Base-by-base conservation (phyloP, 2,113 vertebrate species). In the Hippocampus mohnikei region DNA sequence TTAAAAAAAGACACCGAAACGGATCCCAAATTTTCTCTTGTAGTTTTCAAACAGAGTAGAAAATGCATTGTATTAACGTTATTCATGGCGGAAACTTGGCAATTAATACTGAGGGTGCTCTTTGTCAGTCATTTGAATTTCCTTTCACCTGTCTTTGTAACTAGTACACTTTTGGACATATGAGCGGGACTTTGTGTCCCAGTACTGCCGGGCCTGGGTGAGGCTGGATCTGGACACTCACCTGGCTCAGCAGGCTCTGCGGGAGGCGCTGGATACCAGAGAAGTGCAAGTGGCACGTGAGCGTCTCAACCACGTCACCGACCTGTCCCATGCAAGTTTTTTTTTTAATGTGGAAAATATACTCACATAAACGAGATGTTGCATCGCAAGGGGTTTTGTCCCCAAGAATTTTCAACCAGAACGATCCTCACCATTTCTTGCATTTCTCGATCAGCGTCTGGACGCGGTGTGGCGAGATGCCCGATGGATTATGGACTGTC, bases 401-500 rank as follows among this genome's bases (percentile, higher is more conserved):
- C 13, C 42, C 9, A 50, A 50, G 16, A 20, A 20, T 50, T 50
- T 16, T 18, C 46, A 50, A 18, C 3, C 5, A 50, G 0, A 18
- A 13, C 15, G 37, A 33, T 29, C 0, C 3, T 37, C 3, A 48
- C 7, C 64, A 66, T 25, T 46, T 29, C 25, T 29, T 66, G 48
- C 46, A 21, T 29, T 25, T 73, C 52, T 20, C 62, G 27, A 15
- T 61, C 23, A 93, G 92, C 84, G 74, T 66, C 75, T 93, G 46
- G 90, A 92, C 48, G 69, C 71, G 40, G 78, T 89, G 74, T 93
- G 92, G 92, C 80, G 89, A n/a, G 86, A 89, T 8, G 84, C 87
- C 21, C 88, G 92, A 27, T 93, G 92, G 92, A 91, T 93, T 52
- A 91, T 91, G 87, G 92, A 93, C 70, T 92, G 89, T 27, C 84